Evolutionary conservation across 2,797 vertebrate species (phyloP).

Genomic region (Channallabes apus): DNA sequence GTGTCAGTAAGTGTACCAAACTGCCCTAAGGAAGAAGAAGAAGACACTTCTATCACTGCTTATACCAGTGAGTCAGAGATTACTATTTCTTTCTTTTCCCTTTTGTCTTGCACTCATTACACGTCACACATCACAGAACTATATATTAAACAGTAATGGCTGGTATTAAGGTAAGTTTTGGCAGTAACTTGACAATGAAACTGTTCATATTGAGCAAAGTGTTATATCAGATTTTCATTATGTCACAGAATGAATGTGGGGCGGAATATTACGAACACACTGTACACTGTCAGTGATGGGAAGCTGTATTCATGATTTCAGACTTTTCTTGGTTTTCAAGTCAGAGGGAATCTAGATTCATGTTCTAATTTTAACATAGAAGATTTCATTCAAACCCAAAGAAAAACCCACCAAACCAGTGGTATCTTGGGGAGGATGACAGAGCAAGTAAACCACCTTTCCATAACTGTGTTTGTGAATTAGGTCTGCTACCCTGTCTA

Average conservation of each 20-base stretch:
- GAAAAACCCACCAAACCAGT: not conserved
- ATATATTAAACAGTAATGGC: not conserved
- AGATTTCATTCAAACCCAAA: not conserved
- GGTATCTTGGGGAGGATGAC: not conserved
- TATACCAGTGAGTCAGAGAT: constrained; percentile 45
- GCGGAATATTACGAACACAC: not conserved
- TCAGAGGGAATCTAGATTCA: not conserved
- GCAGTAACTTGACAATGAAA: not conserved
- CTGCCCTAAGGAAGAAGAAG: not conserved
- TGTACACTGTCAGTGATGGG: not conserved
- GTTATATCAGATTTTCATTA: not conserved
- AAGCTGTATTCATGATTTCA: not conserved
- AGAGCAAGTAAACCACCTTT: not conserved
- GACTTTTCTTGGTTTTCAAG: not conserved
- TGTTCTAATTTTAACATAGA: not conserved
- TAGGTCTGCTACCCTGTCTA: not conserved
- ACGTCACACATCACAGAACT: not conserved
- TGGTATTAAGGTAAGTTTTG: not conserved
- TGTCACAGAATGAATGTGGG: not conserved
- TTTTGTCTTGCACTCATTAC: not conserved
- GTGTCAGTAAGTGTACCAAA: constrained; percentile 8
- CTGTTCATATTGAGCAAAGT: not conserved
- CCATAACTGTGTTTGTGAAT: not conserved
- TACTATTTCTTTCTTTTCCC: not conserved
- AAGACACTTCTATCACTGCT: not conserved